Conservation (phyloP, 2,888 invertebrate genomes). For the Agrochola macilenta region DNA sequence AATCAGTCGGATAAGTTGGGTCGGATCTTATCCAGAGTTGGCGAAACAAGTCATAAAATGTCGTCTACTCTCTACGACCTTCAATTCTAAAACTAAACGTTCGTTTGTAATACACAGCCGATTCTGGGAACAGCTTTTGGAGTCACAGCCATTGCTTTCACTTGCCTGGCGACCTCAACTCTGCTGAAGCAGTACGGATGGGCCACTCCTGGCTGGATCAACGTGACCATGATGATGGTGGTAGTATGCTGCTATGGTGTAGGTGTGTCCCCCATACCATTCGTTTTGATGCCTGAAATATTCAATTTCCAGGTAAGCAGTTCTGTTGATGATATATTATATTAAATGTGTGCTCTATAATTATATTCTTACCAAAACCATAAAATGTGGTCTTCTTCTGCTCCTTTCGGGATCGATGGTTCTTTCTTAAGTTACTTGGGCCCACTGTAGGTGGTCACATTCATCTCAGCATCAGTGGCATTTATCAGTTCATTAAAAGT, state of each 20-base stretch:
- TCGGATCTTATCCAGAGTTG: background rate
- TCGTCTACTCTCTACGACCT: background rate
- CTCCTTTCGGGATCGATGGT: background rate
- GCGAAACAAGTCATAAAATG: background rate
- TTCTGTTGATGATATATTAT: background rate
- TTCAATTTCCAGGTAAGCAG: slow-evolving; percentile 77
- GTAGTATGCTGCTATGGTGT: slow-evolving; percentile 70
- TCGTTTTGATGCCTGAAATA: slow-evolving; percentile 77
- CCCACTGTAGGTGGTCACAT: background rate
- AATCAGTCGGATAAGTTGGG: background rate
- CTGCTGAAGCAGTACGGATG: slow-evolving; percentile 65
- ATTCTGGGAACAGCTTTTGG: slow-evolving; percentile 65
- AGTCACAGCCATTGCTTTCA: slow-evolving; percentile 63
- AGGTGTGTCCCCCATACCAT: slow-evolving; percentile 74
- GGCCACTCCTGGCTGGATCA: slow-evolving; percentile 72
- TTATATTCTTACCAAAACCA: background rate
- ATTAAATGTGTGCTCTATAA: background rate
- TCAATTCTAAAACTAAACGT: background rate
- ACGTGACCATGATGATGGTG: slow-evolving; percentile 67
- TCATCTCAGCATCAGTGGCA: background rate
- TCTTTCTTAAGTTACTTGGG: background rate
- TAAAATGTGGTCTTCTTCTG: background rate
- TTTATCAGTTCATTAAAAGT: background rate
- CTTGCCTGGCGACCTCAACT: slow-evolving; percentile 65
- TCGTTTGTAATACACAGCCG: slow-evolving; percentile 60